Evolutionary conservation across 1,140 invertebrate species (phyloP).

Genomic region (Proctacanthus coquilletti): DNA sequence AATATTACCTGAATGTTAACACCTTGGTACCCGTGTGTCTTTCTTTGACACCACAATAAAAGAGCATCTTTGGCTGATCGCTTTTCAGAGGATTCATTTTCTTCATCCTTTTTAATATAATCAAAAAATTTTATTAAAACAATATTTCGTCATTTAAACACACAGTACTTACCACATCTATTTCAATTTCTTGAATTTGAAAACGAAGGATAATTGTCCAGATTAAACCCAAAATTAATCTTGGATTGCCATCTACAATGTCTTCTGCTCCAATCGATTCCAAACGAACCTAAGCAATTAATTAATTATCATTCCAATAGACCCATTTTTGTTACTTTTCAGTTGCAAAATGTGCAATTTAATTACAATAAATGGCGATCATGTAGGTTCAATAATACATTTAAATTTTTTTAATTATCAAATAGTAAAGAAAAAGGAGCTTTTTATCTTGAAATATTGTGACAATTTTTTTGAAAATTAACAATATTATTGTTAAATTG

Average conservation of each 20-base stretch:
- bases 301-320: no score
- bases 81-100: slow-evolving; percentile 94
- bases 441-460: no score
- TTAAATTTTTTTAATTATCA: no score
- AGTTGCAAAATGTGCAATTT: no score
- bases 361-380: no score
- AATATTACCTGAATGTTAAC: slow-evolving; percentile 81
- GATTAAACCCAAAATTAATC: slow-evolving; percentile 91
- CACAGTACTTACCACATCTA: slow-evolving; percentile 66
- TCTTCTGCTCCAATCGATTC: slow-evolving; percentile 99
- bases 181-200: slow-evolving; percentile 98
- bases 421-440: no score
- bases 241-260: slow-evolving; percentile 93
- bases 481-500: no score
- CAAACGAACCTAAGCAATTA: slow-evolving; percentile 63
- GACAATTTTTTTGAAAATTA: no score
- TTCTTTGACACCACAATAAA: slow-evolving; percentile 95
- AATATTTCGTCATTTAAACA: not conserved
- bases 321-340: no score
- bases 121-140: no score
- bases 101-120: slow-evolving; percentile 93
- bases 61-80: slow-evolving; percentile 98
- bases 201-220: slow-evolving; percentile 97
- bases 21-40: slow-evolving; percentile 81
- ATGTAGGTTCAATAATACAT: no score